A percentile compares a stretch with the other conserved stretches of the same genome.
Evolutionary conservation across 2,888 invertebrate genomes (phyloP).

Genomic region (Thymelicus sylvestris): DNA sequence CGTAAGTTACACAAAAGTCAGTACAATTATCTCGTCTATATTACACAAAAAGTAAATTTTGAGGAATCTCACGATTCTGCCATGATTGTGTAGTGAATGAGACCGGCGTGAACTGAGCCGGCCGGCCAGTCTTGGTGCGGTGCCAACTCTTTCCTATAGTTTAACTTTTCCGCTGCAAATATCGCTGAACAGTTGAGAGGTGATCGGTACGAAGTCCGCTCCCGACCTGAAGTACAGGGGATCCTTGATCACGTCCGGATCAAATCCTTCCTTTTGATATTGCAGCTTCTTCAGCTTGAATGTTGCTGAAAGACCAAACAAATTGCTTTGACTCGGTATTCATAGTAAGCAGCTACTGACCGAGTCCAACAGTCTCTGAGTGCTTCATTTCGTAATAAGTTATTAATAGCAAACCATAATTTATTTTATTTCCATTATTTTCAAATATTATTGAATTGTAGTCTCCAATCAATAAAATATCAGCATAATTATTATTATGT

Average conservation of each 20-base stretch:
- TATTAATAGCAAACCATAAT: too few species aligned
- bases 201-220: constrained; percentile 83
- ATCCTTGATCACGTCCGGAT: constrained; percentile 89
- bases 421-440: too few species aligned
- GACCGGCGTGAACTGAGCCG: not conserved
- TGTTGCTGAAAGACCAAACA: constrained; percentile 86
- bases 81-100: not conserved
- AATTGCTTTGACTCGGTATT: too few species aligned
- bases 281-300: constrained; percentile 97
- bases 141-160: constrained; percentile 56
- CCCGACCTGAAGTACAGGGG: constrained; percentile 88
- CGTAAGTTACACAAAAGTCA: not conserved
- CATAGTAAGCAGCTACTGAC: too few species aligned
- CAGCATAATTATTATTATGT: too few species aligned
- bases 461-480: too few species aligned
- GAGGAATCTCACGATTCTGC: constrained; percentile 8
- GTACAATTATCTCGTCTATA: not conserved
- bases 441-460: too few species aligned
- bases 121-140: constrained; percentile 8
- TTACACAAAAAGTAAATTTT: constrained; percentile 18
- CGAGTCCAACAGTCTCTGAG: too few species aligned
- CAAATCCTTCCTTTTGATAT: constrained; percentile 93
- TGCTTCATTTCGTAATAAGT: too few species aligned
- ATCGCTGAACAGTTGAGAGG: constrained; percentile 85
- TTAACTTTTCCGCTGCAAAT: constrained; percentile 81